Conservation (phyloP, 2,113 vertebrate species). For the Monopterus albus region DNA sequence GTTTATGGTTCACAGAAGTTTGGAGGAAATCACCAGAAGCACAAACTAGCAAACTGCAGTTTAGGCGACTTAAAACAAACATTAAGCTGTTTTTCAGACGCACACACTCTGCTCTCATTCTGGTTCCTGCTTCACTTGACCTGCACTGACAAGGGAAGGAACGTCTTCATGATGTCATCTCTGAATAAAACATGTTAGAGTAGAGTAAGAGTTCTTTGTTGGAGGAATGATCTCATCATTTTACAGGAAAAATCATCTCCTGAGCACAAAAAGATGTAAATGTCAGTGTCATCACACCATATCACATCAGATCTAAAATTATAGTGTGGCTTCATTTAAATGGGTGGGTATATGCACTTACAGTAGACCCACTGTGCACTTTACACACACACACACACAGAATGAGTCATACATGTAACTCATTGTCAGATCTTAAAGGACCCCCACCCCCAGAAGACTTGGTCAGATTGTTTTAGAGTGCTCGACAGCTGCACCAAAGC, state of each 20-base stretch:
- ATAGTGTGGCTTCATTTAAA: slow-evolving; percentile 37
- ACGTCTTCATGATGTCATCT: slow-evolving; percentile 76
- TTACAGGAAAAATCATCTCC: slow-evolving; percentile 50
- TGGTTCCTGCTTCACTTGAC: slow-evolving; percentile 45
- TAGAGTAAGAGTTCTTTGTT: slow-evolving; percentile 48
- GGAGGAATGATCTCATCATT: slow-evolving; percentile 69
- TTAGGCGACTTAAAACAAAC: slow-evolving; percentile 31
- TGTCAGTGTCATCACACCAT: slow-evolving; percentile 36
- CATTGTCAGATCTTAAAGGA: slow-evolving; percentile 44
- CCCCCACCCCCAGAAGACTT: slow-evolving; percentile 4
- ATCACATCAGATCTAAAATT: slow-evolving; percentile 56
- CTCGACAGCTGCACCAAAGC: background rate
- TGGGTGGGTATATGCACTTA: background rate
- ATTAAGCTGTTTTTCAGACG: slow-evolving; percentile 11
- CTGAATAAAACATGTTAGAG: slow-evolving; percentile 75
- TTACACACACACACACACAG: background rate
- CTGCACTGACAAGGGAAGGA: slow-evolving; percentile 44
- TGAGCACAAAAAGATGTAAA: slow-evolving; percentile 34
- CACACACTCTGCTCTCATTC: slow-evolving; percentile 17
- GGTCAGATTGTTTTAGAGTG: slow-evolving; percentile 29
- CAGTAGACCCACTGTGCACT: too few relatives aligned
- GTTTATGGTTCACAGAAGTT: slow-evolving; percentile 66
- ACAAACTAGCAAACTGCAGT: slow-evolving; percentile 49
- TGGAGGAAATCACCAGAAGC: slow-evolving; percentile 60
- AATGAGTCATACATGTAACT: slow-evolving; percentile 57